A percentile compares a stretch with the other conserved stretches of the same genome.
phyloP scores from a whole-genome alignment of 1,140 invertebrate species.

The Ericerus pela region DNA sequence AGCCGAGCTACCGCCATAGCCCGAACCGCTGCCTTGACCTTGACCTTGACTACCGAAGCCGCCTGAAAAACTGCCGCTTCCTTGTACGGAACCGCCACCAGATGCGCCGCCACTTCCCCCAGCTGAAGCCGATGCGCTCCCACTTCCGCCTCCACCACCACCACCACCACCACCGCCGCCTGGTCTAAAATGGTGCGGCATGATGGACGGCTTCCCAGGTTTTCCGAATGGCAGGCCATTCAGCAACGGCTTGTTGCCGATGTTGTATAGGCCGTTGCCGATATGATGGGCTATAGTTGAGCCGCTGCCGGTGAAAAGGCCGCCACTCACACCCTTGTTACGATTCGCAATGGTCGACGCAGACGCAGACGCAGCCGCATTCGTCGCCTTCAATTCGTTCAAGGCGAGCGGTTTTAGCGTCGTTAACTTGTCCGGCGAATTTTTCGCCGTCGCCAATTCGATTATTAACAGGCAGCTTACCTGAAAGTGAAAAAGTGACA shows the following conservation, averaged over 20 bases:
- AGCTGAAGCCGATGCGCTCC: background rate
- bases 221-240: constrained; percentile 4
- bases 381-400: background rate
- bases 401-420: too few species aligned
- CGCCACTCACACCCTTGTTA: background rate
- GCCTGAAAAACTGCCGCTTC: background rate
- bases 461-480: too few species aligned
- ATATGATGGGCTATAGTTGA: background rate
- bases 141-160: background rate
- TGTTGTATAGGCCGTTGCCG: constrained; percentile 4
- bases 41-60: background rate
- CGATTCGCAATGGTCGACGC: constrained; percentile 1
- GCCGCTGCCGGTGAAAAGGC: background rate
- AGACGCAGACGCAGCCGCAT: background rate
- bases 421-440: too few species aligned
- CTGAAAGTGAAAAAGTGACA: too few species aligned
- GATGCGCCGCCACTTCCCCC: background rate
- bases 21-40: background rate
- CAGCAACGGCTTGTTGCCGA: background rate
- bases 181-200: constrained; percentile 1
- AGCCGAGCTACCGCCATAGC: background rate
- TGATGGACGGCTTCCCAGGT: background rate
- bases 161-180: background rate
- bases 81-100: background rate
- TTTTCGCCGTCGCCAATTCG: too few species aligned